phyloP scores from a whole-genome alignment of 2,888 invertebrate species.

The Pinctada fucata region DNA sequence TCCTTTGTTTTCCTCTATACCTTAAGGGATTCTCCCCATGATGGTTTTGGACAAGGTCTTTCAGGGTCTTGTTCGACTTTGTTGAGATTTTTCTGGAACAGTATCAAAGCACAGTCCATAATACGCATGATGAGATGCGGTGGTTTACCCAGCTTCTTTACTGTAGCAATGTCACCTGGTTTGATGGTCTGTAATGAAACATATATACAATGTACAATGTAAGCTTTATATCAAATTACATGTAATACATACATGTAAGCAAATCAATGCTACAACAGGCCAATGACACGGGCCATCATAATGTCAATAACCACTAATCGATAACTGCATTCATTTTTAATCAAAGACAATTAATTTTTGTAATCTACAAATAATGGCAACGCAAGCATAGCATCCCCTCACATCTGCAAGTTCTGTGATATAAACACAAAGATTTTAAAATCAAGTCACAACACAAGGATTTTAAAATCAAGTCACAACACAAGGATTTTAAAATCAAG shows the following conservation, averaged over 20 bases:
- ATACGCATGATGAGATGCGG: conserved; percentile 76
- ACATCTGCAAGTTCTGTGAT: no score
- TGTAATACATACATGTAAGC: not conserved
- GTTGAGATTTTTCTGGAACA: conserved; percentile 74
- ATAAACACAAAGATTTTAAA: no score
- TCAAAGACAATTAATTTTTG: no score
- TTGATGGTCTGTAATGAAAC: conserved; percentile 77
- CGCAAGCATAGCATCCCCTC: no score
- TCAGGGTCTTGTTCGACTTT: conserved; percentile 83
- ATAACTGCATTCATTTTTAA: no score
- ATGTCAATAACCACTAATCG: not conserved
- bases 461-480: no score
- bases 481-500: no score
- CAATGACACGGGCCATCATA: not conserved
- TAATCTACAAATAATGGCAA: no score
- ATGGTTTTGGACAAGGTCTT: conserved; percentile 90
- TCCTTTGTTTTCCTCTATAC: conserved; percentile 41
- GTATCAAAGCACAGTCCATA: conserved; percentile 75
- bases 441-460: no score
- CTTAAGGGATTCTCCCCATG: conserved; percentile 96
- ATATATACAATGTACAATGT: not conserved
- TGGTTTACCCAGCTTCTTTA: conserved; percentile 76
- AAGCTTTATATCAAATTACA: not conserved
- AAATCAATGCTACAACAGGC: not conserved
- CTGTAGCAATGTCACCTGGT: conserved; percentile 75